Evolutionary conservation across 2,113 vertebrate genomes (phyloP), one percentile per base, ranked within the genome.

Genomic region (Dinomys branickii): DNA sequence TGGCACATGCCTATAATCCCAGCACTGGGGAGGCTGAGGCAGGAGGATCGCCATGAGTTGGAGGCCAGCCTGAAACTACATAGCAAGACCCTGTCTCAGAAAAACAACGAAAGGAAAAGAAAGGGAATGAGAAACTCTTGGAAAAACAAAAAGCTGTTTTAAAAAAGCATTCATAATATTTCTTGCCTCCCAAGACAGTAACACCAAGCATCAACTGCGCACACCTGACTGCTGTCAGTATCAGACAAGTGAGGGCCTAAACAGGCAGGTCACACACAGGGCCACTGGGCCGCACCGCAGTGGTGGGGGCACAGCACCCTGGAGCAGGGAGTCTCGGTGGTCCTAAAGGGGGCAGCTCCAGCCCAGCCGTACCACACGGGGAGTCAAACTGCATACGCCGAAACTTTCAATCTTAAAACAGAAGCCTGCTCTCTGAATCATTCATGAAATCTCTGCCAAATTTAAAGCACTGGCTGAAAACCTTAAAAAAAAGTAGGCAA

Each of bases 121-220:
- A 61, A 87, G 58, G 61, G 33, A 83, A 90, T 65, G 22, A 92
- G 35, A 92, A 50, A 92, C 24, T 77, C 56, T 30, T n/a, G 20
- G 88, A 16, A 84, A 94, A 87, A 88, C 24, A 87, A 87, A 92
- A 97, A 78, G 12, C 61, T 47, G 5, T 22, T 85, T 7, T 73
- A 30, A 50, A 59, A 59, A 67, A 56, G 14, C 30, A 92, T 94
- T 91, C 63, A 44, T 50, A 80, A 52, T 63, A 52, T 50, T n/a
- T 5, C 19, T 92, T 59, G 56, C 56, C 47, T 73, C 35, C 61
- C 90, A 73, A 93, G 78, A 81, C 5, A 71, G 24, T 41, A 81
- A 77, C 20, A 78, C 41, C 26, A 83, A 44, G 33, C 16, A n/a
- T 84, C 71, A 81, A 19, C 17, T 14, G 26, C 28, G 94, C 28